phyloP scores from a whole-genome alignment of 2,888 invertebrate genomes.

The Schrankia costaestrigalis region DNA sequence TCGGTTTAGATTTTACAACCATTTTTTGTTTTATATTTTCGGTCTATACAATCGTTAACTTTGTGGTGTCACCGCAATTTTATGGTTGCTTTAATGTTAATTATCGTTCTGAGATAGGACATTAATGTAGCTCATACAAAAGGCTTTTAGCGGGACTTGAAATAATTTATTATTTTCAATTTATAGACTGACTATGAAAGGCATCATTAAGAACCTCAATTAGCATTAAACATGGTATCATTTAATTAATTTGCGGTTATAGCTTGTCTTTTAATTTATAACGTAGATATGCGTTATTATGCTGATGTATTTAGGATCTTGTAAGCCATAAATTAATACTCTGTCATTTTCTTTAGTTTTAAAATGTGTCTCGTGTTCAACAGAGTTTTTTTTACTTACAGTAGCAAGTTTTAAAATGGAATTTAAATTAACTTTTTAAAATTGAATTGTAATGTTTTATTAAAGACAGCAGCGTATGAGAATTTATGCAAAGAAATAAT shows the following conservation, averaged over 20 bases:
- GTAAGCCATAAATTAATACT: constrained; percentile 20
- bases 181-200: constrained; percentile 12
- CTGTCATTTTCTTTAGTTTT: not conserved
- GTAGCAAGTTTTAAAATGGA: too few species aligned
- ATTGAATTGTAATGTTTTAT: too few species aligned
- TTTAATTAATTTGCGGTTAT: constrained; percentile 26
- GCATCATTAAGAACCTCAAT: not conserved
- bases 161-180: constrained; percentile 22
- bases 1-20: constrained; percentile 58
- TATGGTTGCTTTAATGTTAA: constrained; percentile 53
- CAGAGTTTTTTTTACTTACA: too few species aligned
- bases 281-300: constrained; percentile 27
- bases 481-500: too few species aligned
- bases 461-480: too few species aligned
- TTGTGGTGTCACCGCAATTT: constrained; percentile 64
- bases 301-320: constrained; percentile 29
- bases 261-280: constrained; percentile 26
- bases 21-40: constrained; percentile 54
- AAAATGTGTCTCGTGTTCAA: too few species aligned
- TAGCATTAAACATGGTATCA: not conserved
- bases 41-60: constrained; percentile 38
- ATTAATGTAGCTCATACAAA: constrained; percentile 43
- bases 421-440: too few species aligned
- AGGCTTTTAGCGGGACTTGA: constrained; percentile 38
- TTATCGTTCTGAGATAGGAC: constrained; percentile 45